Evolutionary conservation across 2,888 invertebrate genomes (phyloP).

Genomic region (Drosophila formosana): DNA sequence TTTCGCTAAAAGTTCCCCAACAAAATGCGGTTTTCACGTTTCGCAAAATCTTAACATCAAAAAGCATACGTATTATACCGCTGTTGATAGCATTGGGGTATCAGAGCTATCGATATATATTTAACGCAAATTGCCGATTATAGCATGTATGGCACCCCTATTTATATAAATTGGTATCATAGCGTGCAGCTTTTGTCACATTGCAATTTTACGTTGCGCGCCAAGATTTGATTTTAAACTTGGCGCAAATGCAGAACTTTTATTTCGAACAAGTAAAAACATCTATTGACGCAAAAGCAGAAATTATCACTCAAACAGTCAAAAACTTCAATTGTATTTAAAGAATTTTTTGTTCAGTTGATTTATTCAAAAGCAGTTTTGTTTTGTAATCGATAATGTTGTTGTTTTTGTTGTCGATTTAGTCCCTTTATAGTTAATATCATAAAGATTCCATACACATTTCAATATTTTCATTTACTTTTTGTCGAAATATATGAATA

Average conservation of each 20-base stretch:
- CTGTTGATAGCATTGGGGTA: too few relatives aligned
- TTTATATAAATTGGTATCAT: slow-evolving; percentile 10
- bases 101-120: too few relatives aligned
- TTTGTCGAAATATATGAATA: slow-evolving; percentile 41
- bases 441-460: slow-evolving; percentile 53
- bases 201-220: neutral
- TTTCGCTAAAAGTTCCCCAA: too few relatives aligned
- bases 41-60: too few relatives aligned
- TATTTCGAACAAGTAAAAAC: slow-evolving; percentile 1
- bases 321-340: slow-evolving; percentile 19
- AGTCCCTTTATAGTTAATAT: slow-evolving; percentile 69
- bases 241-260: neutral
- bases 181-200: slow-evolving; percentile 40
- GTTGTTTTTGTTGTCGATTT: slow-evolving; percentile 47
- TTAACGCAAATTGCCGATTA: too few relatives aligned
- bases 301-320: neutral
- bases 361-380: slow-evolving; percentile 73
- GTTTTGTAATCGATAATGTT: slow-evolving; percentile 51
- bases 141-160: slow-evolving; percentile 25
- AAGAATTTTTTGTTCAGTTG: slow-evolving; percentile 55
- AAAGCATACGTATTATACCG: too few relatives aligned
- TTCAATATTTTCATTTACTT: slow-evolving; percentile 36
- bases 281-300: neutral
- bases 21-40: too few relatives aligned
- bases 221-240: neutral